These are phyloP conservation scores for Tadarida brasiliensis DNA, from an alignment of 2,797 vertebrate genomes.

Conservation along the genomic window DNA sequence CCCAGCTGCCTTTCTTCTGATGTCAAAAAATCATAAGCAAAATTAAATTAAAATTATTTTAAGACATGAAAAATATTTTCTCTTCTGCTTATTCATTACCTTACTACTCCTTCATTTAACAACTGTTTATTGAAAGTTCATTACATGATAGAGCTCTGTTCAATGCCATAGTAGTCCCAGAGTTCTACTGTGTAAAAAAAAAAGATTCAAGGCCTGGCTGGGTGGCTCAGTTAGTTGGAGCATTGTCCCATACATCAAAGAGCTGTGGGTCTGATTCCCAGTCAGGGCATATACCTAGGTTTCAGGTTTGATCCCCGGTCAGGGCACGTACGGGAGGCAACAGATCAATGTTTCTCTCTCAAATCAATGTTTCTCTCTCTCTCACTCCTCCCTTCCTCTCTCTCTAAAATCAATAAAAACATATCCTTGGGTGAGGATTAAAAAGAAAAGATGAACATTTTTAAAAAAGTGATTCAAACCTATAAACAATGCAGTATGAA, in stretches of 20 bases:
- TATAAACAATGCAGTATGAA: neutral
- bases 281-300: neutral
- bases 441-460: too few species aligned
- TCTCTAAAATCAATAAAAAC: too few species aligned
- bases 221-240: neutral
- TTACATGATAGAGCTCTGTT: neutral
- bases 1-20: neutral
- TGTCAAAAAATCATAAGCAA: conserved; percentile 35
- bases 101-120: conserved; percentile 37
- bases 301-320: neutral
- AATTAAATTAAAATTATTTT: conserved; percentile 51
- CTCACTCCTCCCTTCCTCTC: too few species aligned
- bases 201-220: neutral
- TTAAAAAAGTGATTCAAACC: neutral
- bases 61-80: conserved; percentile 47
- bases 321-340: too few species aligned
- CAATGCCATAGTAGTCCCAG: neutral
- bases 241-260: neutral
- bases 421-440: too few species aligned
- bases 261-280: neutral
- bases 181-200: neutral
- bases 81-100: conserved; percentile 6
- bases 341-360: too few species aligned
- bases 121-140: neutral
- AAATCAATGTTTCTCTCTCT: too few species aligned